Conservation (phyloP, 2,113 vertebrate genomes). For the Girardinichthys multiradiatus region DNA sequence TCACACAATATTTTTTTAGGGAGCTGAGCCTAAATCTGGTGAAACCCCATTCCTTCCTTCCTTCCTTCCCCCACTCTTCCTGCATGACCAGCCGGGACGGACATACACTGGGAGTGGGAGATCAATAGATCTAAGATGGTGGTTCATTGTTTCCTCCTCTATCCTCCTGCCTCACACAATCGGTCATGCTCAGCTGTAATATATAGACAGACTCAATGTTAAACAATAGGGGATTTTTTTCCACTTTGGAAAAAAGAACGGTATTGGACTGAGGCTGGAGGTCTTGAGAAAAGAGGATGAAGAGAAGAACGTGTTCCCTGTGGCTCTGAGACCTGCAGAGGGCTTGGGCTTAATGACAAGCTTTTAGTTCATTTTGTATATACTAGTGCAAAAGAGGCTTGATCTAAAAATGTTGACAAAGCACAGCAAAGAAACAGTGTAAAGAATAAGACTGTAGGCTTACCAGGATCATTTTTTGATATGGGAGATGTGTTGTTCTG, state of each 20-base stretch:
- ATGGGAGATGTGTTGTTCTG: not conserved
- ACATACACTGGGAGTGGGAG: constrained; percentile 56
- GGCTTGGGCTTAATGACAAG: constrained; percentile 51
- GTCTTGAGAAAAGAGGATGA: constrained; percentile 66
- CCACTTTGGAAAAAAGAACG: constrained; percentile 28
- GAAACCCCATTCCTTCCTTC: constrained; percentile 4
- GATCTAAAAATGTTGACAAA: constrained; percentile 48
- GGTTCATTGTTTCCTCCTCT: constrained; percentile 62
- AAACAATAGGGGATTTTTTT: constrained; percentile 58
- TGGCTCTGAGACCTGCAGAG: constrained; percentile 39
- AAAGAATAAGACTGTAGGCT: not conserved
- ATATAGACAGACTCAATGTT: constrained; percentile 45
- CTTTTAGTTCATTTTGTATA: constrained; percentile 50
- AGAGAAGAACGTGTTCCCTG: constrained; percentile 48
- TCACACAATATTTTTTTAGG: constrained; percentile 20
- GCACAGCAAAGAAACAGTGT: not conserved
- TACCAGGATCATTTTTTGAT: not conserved
- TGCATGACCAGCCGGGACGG: constrained; percentile 65
- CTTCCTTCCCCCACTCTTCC: constrained; percentile 31
- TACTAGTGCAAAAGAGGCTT: constrained; percentile 39
- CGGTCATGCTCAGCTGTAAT: constrained; percentile 81
- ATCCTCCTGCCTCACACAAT: constrained; percentile 66
- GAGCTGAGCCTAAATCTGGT: constrained; percentile 26
- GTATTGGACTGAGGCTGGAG: constrained; percentile 28
- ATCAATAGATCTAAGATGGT: constrained; percentile 72